Conservation (phyloP, 2,888 invertebrate species). For the Branchipolynoe longqiensis region DNA sequence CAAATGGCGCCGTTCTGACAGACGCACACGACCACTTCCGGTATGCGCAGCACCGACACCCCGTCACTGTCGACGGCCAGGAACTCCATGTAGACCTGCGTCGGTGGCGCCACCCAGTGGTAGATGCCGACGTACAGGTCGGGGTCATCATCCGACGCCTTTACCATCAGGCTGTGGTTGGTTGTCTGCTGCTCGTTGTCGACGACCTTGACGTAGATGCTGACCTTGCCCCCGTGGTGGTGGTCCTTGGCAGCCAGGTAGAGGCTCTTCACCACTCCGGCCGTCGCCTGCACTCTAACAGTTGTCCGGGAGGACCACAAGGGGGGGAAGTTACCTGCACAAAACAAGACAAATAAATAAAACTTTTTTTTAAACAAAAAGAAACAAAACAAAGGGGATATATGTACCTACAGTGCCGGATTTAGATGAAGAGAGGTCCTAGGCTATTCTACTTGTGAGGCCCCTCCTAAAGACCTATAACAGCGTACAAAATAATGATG, state of each 20-base stretch:
- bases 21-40: slow-evolving; percentile 2
- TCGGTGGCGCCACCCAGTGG: background rate
- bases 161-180: background rate
- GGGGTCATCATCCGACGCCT: background rate
- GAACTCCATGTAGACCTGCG: background rate
- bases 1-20: slow-evolving; percentile 44
- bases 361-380: no score
- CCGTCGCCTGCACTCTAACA: background rate
- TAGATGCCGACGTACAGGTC: background rate
- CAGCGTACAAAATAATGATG: no score
- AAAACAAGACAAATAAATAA: background rate
- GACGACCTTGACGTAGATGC: background rate
- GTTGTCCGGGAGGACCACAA: background rate
- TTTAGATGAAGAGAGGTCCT: no score
- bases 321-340: slow-evolving; percentile 17
- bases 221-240: slow-evolving; percentile 12
- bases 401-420: slow-evolving; percentile 1
- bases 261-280: background rate
- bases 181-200: background rate
- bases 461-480: no score
- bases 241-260: background rate
- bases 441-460: no score
- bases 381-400: background rate
- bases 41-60: background rate
- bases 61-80: slow-evolving; percentile 4